Evolutionary conservation across 2,113 vertebrate species (phyloP).

Genomic region (Chlamydotis undulata): DNA sequence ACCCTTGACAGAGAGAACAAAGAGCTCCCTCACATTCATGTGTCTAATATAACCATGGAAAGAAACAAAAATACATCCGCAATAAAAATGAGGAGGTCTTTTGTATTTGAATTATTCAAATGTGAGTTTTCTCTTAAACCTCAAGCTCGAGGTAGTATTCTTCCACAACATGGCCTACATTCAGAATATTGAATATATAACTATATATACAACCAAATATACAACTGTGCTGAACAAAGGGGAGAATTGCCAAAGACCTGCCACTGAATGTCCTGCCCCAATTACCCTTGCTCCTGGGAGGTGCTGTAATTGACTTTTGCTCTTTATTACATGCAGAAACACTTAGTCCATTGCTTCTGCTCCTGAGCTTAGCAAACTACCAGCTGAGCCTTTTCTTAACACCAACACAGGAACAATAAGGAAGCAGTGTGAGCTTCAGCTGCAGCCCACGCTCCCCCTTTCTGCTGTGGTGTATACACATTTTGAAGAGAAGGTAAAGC

Average conservation of each 20-base stretch:
- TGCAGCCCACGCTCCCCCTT: neutral
- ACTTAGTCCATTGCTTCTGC: neutral
- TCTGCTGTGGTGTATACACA: rapidly evolving
- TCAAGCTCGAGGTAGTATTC: neutral
- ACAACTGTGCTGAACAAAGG: neutral
- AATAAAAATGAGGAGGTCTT: constrained; percentile 4
- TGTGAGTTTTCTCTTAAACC: neutral
- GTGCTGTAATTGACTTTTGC: constrained; percentile 15
- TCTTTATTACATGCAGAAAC: neutral
- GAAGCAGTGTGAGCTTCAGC: neutral
- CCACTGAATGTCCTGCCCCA: neutral
- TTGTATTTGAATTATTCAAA: constrained; percentile 28
- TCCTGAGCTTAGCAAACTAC: neutral
- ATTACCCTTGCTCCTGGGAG: neutral
- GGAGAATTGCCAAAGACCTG: neutral
- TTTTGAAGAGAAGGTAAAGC: neutral
- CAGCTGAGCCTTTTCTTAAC: constrained; percentile 16
- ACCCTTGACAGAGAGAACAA: neutral
- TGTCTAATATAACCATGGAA: neutral
- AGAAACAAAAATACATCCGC: neutral
- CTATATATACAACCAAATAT: neutral
- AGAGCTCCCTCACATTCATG: neutral
- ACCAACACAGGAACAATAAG: neutral
- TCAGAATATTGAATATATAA: neutral
- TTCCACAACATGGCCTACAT: neutral